Evolutionary conservation across 2,888 invertebrate genomes (phyloP), one percentile per base, ranked within the genome.

Genomic region (Callyntrura guangdongensis): DNA sequence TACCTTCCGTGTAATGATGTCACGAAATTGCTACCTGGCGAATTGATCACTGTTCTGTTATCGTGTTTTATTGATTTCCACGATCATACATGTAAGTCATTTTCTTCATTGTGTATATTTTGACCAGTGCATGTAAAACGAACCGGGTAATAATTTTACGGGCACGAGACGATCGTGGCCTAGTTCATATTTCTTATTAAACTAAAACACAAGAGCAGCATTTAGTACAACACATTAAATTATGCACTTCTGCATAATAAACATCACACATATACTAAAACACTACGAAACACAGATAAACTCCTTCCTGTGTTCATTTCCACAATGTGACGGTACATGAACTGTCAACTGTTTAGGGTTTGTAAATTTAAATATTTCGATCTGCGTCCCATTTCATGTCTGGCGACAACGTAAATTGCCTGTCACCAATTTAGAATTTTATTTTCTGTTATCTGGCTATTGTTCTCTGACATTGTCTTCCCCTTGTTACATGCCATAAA

Each of bases 41-140:
- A 74, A 74, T 47, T 49, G 74, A 74, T 74, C 74, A 74, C 74
- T 74, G n/a, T 74, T 74, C 74, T 74, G n/a, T 74, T 74, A 49
- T 47, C 12, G 49, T 0, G 14, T 22, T 17, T 47, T 74, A 74
- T 74, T 74, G 74, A 74, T 74, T 74, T 74, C 49, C 49, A 74
- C 49, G 49, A 49, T 49, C 74, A 22, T 74, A 74, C 49, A 74
- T 74, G 8, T 12, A 6, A 36, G 22, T 53, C 49, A 25, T 22
- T 49, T 49, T 47, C 12, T 4, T 36, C 22, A 53, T 22, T 49
- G 11, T 49, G 11, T 49, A 72, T 22, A 47, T 17, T 72, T 72
- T 20, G 47, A n/a, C n/a, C 72, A 47, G 0, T 14, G 22, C 27
- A 12, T 14, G 27, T 25, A 14, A 45, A 49, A 74, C 3, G 49